These are phyloP conservation scores for Thrips palmi DNA, from an alignment of 1,140 invertebrate genomes.

Conservation along the genomic window DNA sequence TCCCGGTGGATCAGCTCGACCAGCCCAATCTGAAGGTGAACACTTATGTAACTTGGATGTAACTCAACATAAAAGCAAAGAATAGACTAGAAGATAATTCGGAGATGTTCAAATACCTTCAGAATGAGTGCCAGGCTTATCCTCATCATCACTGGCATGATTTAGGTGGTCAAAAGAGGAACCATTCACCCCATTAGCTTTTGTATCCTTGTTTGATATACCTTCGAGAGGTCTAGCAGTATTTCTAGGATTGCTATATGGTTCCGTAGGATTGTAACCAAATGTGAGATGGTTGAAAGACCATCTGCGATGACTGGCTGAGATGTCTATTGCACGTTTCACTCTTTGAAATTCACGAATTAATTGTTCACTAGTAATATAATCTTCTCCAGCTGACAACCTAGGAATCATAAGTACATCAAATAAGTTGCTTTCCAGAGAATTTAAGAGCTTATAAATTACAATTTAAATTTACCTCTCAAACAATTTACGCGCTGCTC, in stretches of 20 bases:
- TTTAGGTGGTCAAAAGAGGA: conserved; percentile 16
- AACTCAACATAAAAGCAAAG: not conserved
- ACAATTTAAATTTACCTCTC: conserved; percentile 32
- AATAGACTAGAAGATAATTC: not conserved
- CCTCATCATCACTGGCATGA: conserved; percentile 17
- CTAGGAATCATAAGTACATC: conserved; percentile 23
- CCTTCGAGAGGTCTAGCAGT: too few relatives aligned
- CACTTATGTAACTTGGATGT: not conserved
- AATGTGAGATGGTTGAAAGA: too few relatives aligned
- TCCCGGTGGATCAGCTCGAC: conserved; percentile 30
- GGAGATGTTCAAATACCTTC: too few relatives aligned
- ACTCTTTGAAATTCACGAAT: conserved; percentile 24
- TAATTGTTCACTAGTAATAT: conserved; percentile 62
- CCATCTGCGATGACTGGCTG: not conserved
- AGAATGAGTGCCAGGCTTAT: conserved; percentile 14
- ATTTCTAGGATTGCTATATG: too few relatives aligned
- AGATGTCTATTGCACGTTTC: conserved; percentile 6
- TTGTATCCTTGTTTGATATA: too few relatives aligned
- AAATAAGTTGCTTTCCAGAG: conserved; percentile 3
- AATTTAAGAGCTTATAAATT: too few relatives aligned
- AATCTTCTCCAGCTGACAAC: conserved; percentile 65
- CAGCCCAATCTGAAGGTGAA: conserved; percentile 17
- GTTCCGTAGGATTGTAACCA: too few relatives aligned
- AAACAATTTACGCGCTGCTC: conserved; percentile 69
- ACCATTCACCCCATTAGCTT: too few relatives aligned